Percentiles rank a stretch among this genome's conserved stretches.
phyloP scores from a whole-genome alignment of 2,113 vertebrate species.

The Podarcis muralis region DNA sequence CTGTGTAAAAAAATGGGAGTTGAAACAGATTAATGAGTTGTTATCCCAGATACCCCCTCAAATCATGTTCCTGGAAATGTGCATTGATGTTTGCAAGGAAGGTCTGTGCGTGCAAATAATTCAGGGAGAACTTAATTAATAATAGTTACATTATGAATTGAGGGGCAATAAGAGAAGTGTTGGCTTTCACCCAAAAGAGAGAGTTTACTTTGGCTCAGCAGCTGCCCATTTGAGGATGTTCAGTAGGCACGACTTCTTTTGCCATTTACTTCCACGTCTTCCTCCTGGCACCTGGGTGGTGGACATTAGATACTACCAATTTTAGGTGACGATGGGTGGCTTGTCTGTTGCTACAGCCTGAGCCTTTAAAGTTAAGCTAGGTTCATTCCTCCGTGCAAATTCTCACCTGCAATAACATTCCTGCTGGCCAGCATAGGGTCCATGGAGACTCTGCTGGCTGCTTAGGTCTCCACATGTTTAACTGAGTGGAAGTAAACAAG shows the following conservation, averaged over 20 bases:
- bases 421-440: background rate
- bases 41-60: background rate
- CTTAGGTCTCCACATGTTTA: background rate
- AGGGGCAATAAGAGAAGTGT: background rate
- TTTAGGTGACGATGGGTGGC: background rate
- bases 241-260: background rate
- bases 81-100: background rate
- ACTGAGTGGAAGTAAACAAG: background rate
- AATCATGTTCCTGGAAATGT: background rate
- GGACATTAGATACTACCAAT: background rate
- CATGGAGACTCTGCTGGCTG: too few species aligned
- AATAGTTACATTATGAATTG: background rate
- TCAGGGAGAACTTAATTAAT: background rate
- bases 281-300: background rate
- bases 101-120: background rate
- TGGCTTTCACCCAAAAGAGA: background rate
- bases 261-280: background rate
- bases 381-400: background rate
- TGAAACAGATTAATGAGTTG: background rate
- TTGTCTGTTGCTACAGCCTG: background rate
- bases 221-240: too few species aligned
- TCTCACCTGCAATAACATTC: conserved; percentile 3
- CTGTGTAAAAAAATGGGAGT: background rate
- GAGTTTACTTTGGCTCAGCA: background rate
- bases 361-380: background rate